Evolutionary conservation across 2,888 invertebrate species (phyloP).

Genomic region (Drosophila conformis): DNA sequence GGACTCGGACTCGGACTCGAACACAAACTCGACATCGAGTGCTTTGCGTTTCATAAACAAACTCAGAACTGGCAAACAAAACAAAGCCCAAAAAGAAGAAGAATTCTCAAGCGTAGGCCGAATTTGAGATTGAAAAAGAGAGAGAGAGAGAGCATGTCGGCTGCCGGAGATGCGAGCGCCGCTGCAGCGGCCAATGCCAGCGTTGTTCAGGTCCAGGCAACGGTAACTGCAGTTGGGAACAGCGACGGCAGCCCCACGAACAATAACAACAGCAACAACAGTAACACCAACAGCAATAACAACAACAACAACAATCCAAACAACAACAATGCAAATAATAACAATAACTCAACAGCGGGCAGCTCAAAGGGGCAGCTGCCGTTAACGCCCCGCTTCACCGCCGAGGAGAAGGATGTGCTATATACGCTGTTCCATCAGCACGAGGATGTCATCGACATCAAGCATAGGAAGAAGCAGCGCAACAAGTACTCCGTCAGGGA

Average conservation of each 20-base stretch:
- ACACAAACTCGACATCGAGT: constrained; percentile 25
- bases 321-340: constrained; percentile 21
- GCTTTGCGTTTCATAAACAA: constrained; percentile 54
- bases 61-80: constrained; percentile 25
- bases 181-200: constrained; percentile 38
- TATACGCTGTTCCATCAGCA: constrained; percentile 82
- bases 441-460: constrained; percentile 85
- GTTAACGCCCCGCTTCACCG: constrained; percentile 83
- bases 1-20: constrained; percentile 15
- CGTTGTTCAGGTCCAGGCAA: constrained; percentile 48
- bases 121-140: background rate
- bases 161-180: constrained; percentile 51
- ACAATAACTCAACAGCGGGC: constrained; percentile 37
- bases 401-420: constrained; percentile 83
- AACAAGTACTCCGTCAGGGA: constrained; percentile 83
- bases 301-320: constrained; percentile 3
- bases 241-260: constrained; percentile 31
- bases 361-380: constrained; percentile 64
- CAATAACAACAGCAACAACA: constrained; percentile 28
- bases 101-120: constrained; percentile 8
- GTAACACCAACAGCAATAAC: constrained; percentile 8
- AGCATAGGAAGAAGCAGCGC: constrained; percentile 82
- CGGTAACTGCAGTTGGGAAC: constrained; percentile 34
- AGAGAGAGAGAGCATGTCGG: constrained; percentile 44
- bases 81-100: constrained; percentile 10